phyloP scores from a whole-genome alignment of 2,888 invertebrate genomes.

The Ophonus ardosiacus region DNA sequence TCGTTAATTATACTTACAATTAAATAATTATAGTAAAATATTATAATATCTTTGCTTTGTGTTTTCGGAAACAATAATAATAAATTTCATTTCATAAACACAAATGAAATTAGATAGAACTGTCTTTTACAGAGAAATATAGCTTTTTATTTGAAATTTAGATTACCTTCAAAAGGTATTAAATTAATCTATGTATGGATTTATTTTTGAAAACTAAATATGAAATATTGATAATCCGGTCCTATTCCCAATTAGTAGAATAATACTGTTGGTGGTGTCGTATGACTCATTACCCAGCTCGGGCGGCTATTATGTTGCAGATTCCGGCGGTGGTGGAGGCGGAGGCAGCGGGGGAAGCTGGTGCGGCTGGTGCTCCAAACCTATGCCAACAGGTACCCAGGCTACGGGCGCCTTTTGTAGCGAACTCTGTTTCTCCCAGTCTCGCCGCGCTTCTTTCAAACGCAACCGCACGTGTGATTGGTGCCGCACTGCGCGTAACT shows the following conservation, averaged over 20 bases:
- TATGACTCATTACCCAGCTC: conserved; percentile 30
- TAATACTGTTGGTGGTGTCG: conserved; percentile 36
- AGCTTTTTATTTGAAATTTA: not conserved
- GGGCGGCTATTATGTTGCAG: conserved; percentile 44
- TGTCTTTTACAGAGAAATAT: not conserved
- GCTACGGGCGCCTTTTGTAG: conserved; percentile 84
- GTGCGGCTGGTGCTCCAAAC: conserved; percentile 88
- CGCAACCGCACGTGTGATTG: conserved; percentile 95
- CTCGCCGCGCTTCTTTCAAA: conserved; percentile 92
- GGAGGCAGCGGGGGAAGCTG: conserved; percentile 21
- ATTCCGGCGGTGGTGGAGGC: conserved; percentile 55
- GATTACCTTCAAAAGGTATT: no score
- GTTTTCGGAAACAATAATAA: not conserved
- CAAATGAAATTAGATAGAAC: not conserved
- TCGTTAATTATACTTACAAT: not conserved
- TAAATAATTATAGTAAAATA: not conserved
- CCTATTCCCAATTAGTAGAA: conserved; percentile 39
- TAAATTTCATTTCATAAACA: not conserved
- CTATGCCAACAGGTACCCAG: conserved; percentile 77
- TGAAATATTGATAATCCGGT: conserved; percentile 19
- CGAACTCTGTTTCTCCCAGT: conserved; percentile 93
- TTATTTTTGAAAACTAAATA: not conserved
- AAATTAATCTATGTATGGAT: not conserved
- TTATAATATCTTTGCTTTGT: not conserved
- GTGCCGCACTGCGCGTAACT: conserved; percentile 93